Evolutionary conservation across 2,888 invertebrate genomes (phyloP).

Genomic region (Desoria tigrina): DNA sequence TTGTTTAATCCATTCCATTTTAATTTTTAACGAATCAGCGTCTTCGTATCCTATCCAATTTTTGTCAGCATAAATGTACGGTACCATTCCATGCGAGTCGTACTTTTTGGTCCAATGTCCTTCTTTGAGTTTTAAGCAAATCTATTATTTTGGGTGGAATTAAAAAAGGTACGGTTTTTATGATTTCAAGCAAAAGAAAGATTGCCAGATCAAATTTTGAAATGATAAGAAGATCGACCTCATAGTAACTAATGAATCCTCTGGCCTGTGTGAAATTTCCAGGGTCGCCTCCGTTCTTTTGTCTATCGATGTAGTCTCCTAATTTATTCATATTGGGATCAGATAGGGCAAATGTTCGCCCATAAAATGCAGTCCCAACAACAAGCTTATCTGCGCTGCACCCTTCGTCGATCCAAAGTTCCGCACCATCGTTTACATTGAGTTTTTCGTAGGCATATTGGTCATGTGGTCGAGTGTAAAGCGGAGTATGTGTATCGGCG

Average conservation of each 20-base stretch:
- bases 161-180: no score
- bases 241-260: slow-evolving; percentile 84
- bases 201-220: slow-evolving; percentile 41
- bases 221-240: no score
- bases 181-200: not conserved
- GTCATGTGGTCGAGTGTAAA: slow-evolving; percentile 82
- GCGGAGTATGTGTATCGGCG: slow-evolving; percentile 83
- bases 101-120: slow-evolving; percentile 78
- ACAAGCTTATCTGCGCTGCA: slow-evolving; percentile 83
- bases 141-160: slow-evolving; percentile 60
- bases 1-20: slow-evolving; percentile 83
- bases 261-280: slow-evolving; percentile 84
- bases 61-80: slow-evolving; percentile 78
- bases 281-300: slow-evolving; percentile 69
- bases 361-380: slow-evolving; percentile 87
- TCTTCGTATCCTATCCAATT: slow-evolving; percentile 87
- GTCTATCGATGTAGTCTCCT: slow-evolving; percentile 56
- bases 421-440: slow-evolving; percentile 84
- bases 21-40: slow-evolving; percentile 75
- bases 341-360: slow-evolving; percentile 79
- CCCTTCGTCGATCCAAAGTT: slow-evolving; percentile 84
- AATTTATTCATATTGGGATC: slow-evolving; percentile 68
- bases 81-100: slow-evolving; percentile 79
- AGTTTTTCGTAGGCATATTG: slow-evolving; percentile 86
- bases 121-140: slow-evolving; percentile 73